A percentile compares a stretch with the other conserved stretches of the same genome.
These are phyloP conservation scores for Arizona elegans DNA, from an alignment of 2,113 vertebrate species.

Conservation along the genomic window DNA sequence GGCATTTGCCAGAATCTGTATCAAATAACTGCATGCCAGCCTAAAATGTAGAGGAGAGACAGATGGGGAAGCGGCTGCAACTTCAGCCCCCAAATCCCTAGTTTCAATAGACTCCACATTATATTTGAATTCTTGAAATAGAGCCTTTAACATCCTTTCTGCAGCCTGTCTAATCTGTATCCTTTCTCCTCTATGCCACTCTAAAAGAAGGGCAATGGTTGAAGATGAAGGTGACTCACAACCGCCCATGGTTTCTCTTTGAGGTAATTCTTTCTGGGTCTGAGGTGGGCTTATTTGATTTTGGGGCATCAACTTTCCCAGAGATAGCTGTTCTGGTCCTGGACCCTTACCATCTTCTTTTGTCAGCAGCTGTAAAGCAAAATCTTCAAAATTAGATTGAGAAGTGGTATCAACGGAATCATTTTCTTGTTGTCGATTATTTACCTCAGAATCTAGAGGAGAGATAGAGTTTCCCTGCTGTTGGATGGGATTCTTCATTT, in stretches of 20 bases:
- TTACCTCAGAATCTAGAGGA: background rate
- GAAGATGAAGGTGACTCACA: background rate
- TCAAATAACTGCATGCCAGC: background rate
- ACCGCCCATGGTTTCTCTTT: background rate
- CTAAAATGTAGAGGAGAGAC: background rate
- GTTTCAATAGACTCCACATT: background rate
- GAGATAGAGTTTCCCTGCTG: background rate
- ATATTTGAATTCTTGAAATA: background rate
- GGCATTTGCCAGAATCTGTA: background rate
- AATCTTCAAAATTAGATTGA: background rate
- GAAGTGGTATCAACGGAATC: background rate
- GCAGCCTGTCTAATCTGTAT: background rate
- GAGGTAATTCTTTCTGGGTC: background rate
- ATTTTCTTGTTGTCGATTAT: background rate
- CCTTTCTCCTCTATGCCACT: background rate
- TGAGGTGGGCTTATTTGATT: background rate
- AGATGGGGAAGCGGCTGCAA: background rate
- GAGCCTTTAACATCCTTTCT: background rate
- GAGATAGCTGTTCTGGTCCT: background rate
- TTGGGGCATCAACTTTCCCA: background rate
- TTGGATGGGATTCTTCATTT: background rate
- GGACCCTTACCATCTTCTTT: background rate
- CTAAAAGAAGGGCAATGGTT: background rate
- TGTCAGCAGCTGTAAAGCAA: background rate
- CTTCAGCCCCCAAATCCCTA: background rate